Conservation (phyloP, 2,797 vertebrate genomes). For the Benthosema pterotum region DNA sequence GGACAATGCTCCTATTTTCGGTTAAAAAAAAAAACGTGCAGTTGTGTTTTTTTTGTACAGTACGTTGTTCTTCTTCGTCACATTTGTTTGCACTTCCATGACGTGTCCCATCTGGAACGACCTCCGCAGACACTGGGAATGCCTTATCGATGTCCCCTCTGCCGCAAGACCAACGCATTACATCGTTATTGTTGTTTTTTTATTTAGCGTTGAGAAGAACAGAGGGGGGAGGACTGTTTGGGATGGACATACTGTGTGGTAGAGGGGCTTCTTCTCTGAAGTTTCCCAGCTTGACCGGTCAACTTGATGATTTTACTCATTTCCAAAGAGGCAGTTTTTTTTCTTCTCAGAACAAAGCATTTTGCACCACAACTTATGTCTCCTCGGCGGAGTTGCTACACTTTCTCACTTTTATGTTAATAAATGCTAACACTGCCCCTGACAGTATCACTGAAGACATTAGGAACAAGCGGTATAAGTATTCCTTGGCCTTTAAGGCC, state of each 20-base stretch:
- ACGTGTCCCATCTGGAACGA: conserved; percentile 73
- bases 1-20: conserved; percentile 78
- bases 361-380: conserved; percentile 76
- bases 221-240: conserved; percentile 50
- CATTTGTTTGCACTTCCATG: conserved; percentile 80
- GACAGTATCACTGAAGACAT: conserved; percentile 29
- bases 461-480: conserved; percentile 33
- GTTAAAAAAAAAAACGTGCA: conserved; percentile 63
- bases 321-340: conserved; percentile 82
- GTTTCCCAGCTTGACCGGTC: conserved; percentile 70
- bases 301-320: conserved; percentile 68
- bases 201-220: conserved; percentile 51
- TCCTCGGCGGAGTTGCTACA: conserved; percentile 54
- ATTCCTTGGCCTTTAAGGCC: conserved; percentile 4
- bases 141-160: conserved; percentile 80
- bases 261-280: conserved; percentile 56
- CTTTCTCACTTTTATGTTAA: conserved; percentile 41
- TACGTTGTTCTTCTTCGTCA: conserved; percentile 67
- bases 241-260: conserved; percentile 41
- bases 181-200: too few species aligned
- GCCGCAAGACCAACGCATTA: conserved; percentile 67
- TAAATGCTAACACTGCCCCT: conserved; percentile 38
- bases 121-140: conserved; percentile 75
- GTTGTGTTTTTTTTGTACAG: conserved; percentile 82
- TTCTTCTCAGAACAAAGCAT: conserved; percentile 78